Evolutionary conservation across 2,113 vertebrate genomes (phyloP), one percentile per base, ranked within the genome.

Genomic region (Acanthochromis polyacanthus): DNA sequence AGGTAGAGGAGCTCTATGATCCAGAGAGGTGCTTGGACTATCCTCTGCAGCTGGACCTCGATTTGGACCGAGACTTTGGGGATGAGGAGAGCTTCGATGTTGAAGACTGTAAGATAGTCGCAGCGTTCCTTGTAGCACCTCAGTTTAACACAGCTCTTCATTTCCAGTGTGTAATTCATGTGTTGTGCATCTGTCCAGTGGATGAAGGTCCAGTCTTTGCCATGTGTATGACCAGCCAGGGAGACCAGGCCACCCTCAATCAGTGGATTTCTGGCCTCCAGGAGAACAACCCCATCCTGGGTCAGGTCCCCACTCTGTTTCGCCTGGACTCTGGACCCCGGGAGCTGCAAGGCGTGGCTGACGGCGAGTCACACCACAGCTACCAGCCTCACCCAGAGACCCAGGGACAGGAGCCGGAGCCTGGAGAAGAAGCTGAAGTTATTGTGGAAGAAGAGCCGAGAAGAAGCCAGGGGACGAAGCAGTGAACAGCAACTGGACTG

Each of bases 181-280:
- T 51, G 15, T 59, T 77, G 1, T 80, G 20, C 80, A 25, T 76
- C n/a, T 57, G 16, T 63, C 10, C 87, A 98, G 97, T 97, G 91
- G 95, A 96, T 28, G 97, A 98, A 85, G 97, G 96, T 12, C 92
- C 94, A 0, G 71, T 98, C 51, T 98, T 95, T 3, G 97, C 96
- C 57, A 95, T 98, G 86, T 98, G 97, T 70, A 95, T 98, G 95
- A 91, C 88, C 0, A 88, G 94, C 10, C 93, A 88, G 1, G 95
- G 95, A 6, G 95, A 97, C 76, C 95, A 96, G 83, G 91, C 75
- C 8, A 95, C 95, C 1, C 91, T 98, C 57, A 94, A 94, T 68
- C 94, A 93, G 78, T 98, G 97, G 97, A 95, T 98, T 80, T 92
- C 94, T 0, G 94, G 95, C 32, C 94, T 98, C 48, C 96, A 98